Evolutionary conservation across 2,888 invertebrate genomes (phyloP), one percentile per base, ranked within the genome.

Genomic region (Ditylenchus weischeri): DNA sequence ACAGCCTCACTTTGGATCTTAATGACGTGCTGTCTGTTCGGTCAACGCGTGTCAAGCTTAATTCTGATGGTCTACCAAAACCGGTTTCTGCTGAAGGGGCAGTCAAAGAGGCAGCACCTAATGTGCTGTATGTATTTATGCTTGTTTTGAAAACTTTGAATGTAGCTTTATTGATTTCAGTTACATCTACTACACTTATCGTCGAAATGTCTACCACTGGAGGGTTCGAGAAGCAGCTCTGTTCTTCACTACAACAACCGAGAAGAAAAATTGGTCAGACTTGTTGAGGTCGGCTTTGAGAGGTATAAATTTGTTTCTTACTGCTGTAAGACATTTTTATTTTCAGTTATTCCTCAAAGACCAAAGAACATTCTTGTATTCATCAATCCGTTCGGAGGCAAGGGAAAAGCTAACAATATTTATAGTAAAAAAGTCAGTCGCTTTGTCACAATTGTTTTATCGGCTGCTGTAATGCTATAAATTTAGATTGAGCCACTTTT

Each of bases 321-420:
- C 51, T 67, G n/a, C 2, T 23, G 1, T 13, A 66, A 38, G 29
- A 5, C 5, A 54, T 3, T n/a, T 11, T 13, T 0, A 13, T 43
- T 59, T 76, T 59, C 63, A 79, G 78, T 66, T 63, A 69, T 77
- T 29, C 65, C 70, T 43, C 73, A 74, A 19, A 87, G 91, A 62
- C 90, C 91, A 7, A 88, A 88, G 74, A 88, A 87, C 60, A 84
- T 92, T 54, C 84, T 91, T 62, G 86, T 91, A 19, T 91, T 92
- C 84, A 88, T 92, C 2, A 92, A 92, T 85, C 92, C 92, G 0
- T 90, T 88, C 81, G 91, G 91, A 0, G 92, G 92, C 0, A 89
- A 89, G 77, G 88, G 88, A 78, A 88, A 88, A 76, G 91, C 89
- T 0, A 84, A 88, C 65, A 87, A 88, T 76, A 89, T 90, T 62